Percentiles rank a stretch among this genome's conserved stretches.
phyloP scores from a whole-genome alignment of 2,113 vertebrate species.

The Gallinago media region DNA sequence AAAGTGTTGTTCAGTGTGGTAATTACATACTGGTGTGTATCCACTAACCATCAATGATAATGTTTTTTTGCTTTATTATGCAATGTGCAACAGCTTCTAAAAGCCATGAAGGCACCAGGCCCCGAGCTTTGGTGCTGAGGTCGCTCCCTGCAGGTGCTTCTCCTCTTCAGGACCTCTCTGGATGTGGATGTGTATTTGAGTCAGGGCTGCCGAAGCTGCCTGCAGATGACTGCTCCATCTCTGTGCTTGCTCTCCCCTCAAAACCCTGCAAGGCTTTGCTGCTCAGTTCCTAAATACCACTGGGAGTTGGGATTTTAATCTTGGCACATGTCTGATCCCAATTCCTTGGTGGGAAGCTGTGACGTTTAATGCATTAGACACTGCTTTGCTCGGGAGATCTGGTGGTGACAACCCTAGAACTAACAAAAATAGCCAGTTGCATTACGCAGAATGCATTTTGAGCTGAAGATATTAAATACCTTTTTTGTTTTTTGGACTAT shows the following conservation, averaged over 20 bases:
- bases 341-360: rapidly evolving
- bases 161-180: background rate
- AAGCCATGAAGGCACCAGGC: background rate
- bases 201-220: background rate
- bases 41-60: background rate
- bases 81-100: background rate
- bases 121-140: background rate
- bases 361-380: background rate
- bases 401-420: background rate
- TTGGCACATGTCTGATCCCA: background rate
- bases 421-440: background rate
- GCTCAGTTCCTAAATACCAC: background rate
- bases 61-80: background rate
- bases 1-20: background rate
- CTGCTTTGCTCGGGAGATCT: background rate
- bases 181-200: background rate
- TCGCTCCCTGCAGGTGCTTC: background rate
- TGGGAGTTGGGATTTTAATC: background rate
- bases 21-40: rapidly evolving
- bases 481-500: background rate
- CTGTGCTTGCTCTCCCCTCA: background rate
- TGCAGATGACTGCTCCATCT: rapidly evolving
- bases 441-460: background rate
- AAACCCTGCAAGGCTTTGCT: background rate
- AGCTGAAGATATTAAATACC: background rate